These are phyloP conservation scores for Cheilosia vernalis DNA, from an alignment of 2,888 invertebrate species.

Conservation along the genomic window DNA sequence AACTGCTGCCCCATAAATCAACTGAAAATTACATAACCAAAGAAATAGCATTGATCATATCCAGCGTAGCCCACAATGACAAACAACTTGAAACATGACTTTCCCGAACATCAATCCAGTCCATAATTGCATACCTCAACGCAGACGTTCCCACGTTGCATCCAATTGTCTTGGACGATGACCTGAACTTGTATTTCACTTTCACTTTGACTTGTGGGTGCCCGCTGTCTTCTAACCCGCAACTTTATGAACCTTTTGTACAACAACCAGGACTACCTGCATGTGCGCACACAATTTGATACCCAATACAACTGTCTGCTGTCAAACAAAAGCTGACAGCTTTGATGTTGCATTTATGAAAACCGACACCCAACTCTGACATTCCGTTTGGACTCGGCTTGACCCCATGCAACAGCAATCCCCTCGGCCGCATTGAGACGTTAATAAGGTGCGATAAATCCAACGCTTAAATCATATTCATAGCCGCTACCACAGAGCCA, in stretches of 20 bases:
- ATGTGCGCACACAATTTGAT: constrained; percentile 2
- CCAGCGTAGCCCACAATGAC: neutral
- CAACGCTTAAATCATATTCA: constrained; percentile 58
- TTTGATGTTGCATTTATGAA: neutral
- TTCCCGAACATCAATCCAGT: neutral
- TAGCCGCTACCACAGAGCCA: constrained; percentile 55
- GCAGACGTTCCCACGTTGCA: constrained; percentile 6
- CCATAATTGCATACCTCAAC: neutral
- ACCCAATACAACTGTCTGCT: constrained; percentile 42
- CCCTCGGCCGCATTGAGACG: constrained; percentile 49
- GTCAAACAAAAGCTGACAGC: constrained; percentile 52
- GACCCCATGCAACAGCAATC: constrained; percentile 35
- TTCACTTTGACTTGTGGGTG: constrained; percentile 55
- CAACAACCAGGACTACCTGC: constrained; percentile 32
- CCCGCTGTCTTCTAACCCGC: constrained; percentile 39
- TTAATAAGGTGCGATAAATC: constrained; percentile 71
- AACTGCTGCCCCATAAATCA: too few relatives aligned
- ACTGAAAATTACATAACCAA: too few relatives aligned
- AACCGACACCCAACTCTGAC: constrained; percentile 19
- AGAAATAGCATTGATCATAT: too few relatives aligned
- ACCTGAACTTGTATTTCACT: constrained; percentile 58
- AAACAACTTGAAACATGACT: neutral
- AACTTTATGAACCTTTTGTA: constrained; percentile 55
- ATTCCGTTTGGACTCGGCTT: constrained; percentile 36
- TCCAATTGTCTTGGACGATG: constrained; percentile 46